A percentile compares a stretch with the other conserved stretches of the same genome.
These are phyloP conservation scores for Diplosoma virens DNA, from an alignment of 23 tunicate species.

Conservation along the genomic window DNA sequence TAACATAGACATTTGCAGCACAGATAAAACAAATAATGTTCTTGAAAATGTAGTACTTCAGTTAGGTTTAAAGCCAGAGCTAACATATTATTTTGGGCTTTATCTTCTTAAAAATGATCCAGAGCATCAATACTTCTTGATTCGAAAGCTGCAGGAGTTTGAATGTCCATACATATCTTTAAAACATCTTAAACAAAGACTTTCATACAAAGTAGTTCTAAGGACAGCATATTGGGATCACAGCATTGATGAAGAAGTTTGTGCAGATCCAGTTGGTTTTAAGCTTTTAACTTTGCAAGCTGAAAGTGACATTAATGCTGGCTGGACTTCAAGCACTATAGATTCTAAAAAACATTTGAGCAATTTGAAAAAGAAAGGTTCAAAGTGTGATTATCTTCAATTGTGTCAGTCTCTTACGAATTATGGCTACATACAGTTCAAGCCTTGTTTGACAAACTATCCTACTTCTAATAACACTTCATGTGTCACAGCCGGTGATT, in stretches of 20 bases:
- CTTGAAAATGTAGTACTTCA: conserved; percentile 19
- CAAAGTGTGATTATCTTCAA: conserved; percentile 35
- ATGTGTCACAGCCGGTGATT: conserved; percentile 62
- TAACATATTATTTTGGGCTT: conserved; percentile 79
- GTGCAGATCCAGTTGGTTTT: conserved; percentile 47
- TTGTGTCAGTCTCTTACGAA: conserved; percentile 67
- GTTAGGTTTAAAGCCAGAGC: conserved; percentile 59
- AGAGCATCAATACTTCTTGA: conserved; percentile 3
- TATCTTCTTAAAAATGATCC: conserved; percentile 43
- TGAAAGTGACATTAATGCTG: conserved; percentile 7
- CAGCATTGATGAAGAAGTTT: conserved; percentile 46
- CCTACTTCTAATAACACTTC: conserved; percentile 42
- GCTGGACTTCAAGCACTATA: conserved; percentile 16
- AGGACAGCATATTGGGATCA: conserved; percentile 88
- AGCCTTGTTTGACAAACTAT: conserved; percentile 60
- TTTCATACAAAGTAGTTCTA: conserved; percentile 47
- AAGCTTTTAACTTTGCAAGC: conserved; percentile 76
- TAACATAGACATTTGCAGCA: conserved; percentile 46
- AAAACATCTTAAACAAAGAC: conserved; percentile 51
- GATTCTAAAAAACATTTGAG: background rate
- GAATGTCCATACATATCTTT: conserved; percentile 90
- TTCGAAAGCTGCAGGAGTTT: conserved; percentile 80
- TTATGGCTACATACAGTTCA: conserved; percentile 72
- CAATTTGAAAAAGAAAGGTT: conserved; percentile 25
- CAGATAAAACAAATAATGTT: conserved; percentile 79